Evolutionary conservation across 2,113 vertebrate species (phyloP).

Genomic region (Peromyscus leucopus): DNA sequence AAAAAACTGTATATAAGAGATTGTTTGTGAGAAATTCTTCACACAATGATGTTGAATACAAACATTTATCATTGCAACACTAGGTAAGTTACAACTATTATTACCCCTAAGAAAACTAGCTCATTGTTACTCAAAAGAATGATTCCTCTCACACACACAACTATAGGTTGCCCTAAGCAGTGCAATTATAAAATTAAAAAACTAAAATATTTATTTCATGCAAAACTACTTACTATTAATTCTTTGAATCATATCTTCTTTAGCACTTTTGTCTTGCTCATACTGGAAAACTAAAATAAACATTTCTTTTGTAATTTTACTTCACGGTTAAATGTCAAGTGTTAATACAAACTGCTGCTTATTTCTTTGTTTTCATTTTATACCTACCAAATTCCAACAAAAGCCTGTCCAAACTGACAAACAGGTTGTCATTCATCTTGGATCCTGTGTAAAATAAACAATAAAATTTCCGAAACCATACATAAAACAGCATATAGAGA

Average conservation of each 20-base stretch:
- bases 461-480: slow-evolving; percentile 16
- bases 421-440: slow-evolving; percentile 83
- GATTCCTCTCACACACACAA: not conserved
- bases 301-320: slow-evolving; percentile 57
- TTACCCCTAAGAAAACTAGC: not conserved
- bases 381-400: slow-evolving; percentile 87
- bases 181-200: not conserved
- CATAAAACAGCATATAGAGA: not conserved
- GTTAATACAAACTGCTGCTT: slow-evolving; percentile 1
- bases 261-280: slow-evolving; percentile 82
- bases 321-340: slow-evolving; percentile 57
- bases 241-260: slow-evolving; percentile 84
- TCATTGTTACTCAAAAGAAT: not conserved
- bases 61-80: slow-evolving; percentile 40
- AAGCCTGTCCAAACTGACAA: slow-evolving; percentile 85
- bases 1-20: not conserved
- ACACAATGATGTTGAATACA: slow-evolving; percentile 60
- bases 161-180: not conserved
- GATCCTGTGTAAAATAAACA: slow-evolving; percentile 66
- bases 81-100: not conserved
- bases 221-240: slow-evolving; percentile 88
- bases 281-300: slow-evolving; percentile 88
- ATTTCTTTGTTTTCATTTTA: slow-evolving; percentile 59
- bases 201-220: slow-evolving; percentile 54
- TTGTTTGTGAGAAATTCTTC: slow-evolving; percentile 47